Conservation (phyloP, 2,797 vertebrate species). For the Lagorchestes hirsutus region DNA sequence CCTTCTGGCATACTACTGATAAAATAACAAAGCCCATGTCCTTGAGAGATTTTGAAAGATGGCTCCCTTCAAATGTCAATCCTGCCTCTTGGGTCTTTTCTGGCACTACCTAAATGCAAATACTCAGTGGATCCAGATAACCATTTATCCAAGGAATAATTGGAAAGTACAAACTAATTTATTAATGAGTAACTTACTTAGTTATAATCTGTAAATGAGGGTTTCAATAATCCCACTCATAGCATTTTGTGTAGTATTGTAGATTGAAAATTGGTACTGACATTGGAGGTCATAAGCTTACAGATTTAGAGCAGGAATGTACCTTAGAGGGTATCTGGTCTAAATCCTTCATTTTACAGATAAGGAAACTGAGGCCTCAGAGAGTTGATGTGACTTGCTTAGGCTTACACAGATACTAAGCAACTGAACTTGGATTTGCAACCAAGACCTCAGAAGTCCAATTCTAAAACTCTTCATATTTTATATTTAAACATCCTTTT, state of each 20-base stretch:
- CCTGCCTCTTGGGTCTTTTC: too few species aligned
- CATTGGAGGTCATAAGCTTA: not conserved
- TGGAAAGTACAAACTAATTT: not conserved
- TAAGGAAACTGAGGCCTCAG: not conserved
- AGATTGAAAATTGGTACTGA: too few species aligned
- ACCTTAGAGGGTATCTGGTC: not conserved
- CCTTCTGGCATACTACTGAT: too few species aligned
- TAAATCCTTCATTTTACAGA: not conserved
- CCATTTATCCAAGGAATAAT: not conserved
- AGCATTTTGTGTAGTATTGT: too few species aligned
- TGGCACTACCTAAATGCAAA: too few species aligned
- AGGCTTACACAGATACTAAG: not conserved
- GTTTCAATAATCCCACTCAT: not conserved
- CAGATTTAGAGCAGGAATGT: not conserved
- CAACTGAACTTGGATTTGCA: not conserved
- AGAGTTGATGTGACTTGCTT: not conserved
- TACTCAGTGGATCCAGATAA: not conserved
- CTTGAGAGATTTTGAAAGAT: too few species aligned
- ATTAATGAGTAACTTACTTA: not conserved
- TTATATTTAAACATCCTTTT: not conserved
- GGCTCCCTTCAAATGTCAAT: too few species aligned
- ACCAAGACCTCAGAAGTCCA: not conserved
- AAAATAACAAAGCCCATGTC: too few species aligned
- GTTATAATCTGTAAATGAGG: not conserved
- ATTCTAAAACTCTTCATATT: not conserved